Base-by-base conservation (phyloP, 2,797 vertebrate species). In the Tenualosa ilisha region DNA sequence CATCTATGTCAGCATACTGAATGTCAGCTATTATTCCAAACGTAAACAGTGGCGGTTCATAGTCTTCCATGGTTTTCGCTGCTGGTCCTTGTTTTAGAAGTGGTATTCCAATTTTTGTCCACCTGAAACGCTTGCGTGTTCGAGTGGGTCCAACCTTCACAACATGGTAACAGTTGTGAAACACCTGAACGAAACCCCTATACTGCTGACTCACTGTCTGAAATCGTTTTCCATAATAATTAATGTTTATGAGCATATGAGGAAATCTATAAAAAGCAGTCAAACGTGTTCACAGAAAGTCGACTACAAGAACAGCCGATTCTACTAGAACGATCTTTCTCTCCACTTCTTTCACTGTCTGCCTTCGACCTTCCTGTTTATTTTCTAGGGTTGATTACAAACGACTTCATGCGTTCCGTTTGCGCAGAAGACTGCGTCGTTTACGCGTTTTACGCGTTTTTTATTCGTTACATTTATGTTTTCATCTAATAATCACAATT, bases 21-120 rank as follows among this genome's bases (percentile, higher is more conserved):
- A 99, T 94, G 88, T 99, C 98, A 0, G 98, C 95, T 8, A 99
- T 94, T 0, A 98, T 93, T 0, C 97, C 97, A 91, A 99, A 98
- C 0, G 94, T 94, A 85, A 98, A 97, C n/a, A 96, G 89, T 1
- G 91, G 93, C 15, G 91, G 88, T 53, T 89, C 86, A 12, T 20
- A 79, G 40, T 79, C 40, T 1, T 79, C 72, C 72, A 79, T 79
- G 20, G 72, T 79, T 9, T 79, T 22, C 72, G 15, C 12, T 79
- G 40, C 2, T 6, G 5, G 20, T 79, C 17, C 17, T 17, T 17
- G 31, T 40, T 75, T 75, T 37, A 75, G 37, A 13, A 75, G 31
- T 17, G 37, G 15, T 79, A 20, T 37, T 46, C 72, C 72, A 20
- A 17, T 46, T 43, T 79, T 43, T 20, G 3, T 6, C 3, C 31